These are phyloP conservation scores for Aleiodes leptofemur DNA, from an alignment of 2,888 invertebrate species.

Conservation along the genomic window DNA sequence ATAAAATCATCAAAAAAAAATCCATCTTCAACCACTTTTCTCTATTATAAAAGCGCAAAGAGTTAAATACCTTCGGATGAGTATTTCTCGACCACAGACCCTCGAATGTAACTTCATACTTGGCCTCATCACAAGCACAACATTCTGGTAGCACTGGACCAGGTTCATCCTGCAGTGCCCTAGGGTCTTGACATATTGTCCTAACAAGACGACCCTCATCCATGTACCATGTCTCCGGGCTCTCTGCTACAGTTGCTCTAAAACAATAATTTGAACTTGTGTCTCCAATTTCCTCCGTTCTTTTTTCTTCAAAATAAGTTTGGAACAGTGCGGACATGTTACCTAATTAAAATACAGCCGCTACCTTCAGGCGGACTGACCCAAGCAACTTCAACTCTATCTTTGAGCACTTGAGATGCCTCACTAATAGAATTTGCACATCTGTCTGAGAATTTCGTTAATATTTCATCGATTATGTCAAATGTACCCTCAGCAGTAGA, in stretches of 20 bases:
- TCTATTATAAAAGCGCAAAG: too few species aligned
- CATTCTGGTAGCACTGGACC: constrained; percentile 79
- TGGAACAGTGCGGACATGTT: constrained; percentile 51
- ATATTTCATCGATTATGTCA: constrained; percentile 76
- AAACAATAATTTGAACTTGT: not conserved
- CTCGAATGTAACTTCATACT: constrained; percentile 92
- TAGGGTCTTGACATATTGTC: constrained; percentile 87
- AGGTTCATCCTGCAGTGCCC: constrained; percentile 78
- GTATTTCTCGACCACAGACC: constrained; percentile 97
- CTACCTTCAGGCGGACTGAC: constrained; percentile 89
- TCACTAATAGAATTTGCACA: constrained; percentile 92
- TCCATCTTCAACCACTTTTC: too few species aligned
- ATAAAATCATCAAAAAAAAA: too few species aligned
- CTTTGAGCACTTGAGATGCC: constrained; percentile 86
- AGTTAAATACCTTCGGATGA: constrained; percentile 84
- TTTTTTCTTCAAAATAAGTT: not conserved
- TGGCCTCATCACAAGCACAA: constrained; percentile 97
- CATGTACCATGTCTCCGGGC: constrained; percentile 88
- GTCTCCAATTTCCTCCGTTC: not conserved
- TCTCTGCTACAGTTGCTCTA: constrained; percentile 92
- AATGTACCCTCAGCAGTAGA: constrained; percentile 69
- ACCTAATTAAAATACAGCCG: constrained; percentile 92
- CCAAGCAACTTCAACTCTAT: constrained; percentile 93
- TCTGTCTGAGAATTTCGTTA: constrained; percentile 85
- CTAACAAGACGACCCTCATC: constrained; percentile 90